Evolutionary conservation across 2,113 vertebrate species (phyloP).

Genomic region (Bungarus multicinctus): DNA sequence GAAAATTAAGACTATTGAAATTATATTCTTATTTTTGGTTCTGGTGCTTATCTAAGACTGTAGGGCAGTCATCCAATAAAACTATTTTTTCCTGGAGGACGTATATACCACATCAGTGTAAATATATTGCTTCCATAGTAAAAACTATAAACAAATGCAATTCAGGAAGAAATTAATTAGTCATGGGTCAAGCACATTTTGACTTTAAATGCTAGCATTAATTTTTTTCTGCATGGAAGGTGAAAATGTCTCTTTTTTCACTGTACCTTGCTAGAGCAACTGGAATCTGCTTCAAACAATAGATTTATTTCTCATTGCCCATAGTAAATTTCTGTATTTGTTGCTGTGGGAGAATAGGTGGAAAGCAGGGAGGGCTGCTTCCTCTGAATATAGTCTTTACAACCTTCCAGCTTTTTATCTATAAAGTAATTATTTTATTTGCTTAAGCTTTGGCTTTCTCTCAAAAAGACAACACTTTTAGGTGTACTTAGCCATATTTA

Average conservation of each 20-base stretch:
- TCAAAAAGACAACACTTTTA: not conserved
- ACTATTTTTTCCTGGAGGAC: not conserved
- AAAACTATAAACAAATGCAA: not conserved
- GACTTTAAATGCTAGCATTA: not conserved
- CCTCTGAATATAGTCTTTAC: not conserved
- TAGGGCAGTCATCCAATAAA: not conserved
- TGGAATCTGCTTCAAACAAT: not conserved
- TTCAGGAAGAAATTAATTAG: not conserved
- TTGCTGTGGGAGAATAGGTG: not conserved
- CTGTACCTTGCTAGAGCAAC: not conserved
- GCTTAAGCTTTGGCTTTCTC: not conserved
- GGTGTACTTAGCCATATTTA: not conserved
- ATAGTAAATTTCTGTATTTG: not conserved
- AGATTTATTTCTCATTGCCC: not conserved
- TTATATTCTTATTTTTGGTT: not conserved
- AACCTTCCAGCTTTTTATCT: not conserved
- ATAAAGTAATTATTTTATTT: not conserved
- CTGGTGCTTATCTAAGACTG: not conserved
- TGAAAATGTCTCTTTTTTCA: not conserved
- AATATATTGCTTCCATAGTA: not conserved
- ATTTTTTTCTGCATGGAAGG: not conserved
- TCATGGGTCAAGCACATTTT: not conserved
- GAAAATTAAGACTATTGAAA: not conserved
- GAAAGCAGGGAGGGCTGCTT: not conserved
- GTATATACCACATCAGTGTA: not conserved